Percentiles rank a stretch among this genome's conserved stretches.
Evolutionary conservation across 2,113 vertebrate genomes (phyloP).

Genomic region (Nestor notabilis): DNA sequence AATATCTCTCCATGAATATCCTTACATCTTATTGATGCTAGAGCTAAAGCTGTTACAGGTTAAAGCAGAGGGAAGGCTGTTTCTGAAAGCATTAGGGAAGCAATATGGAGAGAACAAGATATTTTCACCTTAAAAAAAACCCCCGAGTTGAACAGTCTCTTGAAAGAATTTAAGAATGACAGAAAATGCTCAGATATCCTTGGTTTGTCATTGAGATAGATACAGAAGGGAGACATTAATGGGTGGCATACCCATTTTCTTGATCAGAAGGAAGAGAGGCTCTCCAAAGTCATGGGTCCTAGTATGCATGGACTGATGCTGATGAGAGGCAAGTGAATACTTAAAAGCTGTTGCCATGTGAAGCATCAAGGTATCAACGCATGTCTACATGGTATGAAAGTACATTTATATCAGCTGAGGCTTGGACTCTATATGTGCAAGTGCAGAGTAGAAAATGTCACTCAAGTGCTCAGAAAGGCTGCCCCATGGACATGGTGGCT

Average conservation of each 20-base stretch:
- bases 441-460: background rate
- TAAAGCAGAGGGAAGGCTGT: background rate
- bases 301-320: background rate
- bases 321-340: background rate
- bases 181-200: background rate
- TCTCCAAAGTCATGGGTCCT: background rate
- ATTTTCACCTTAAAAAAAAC: background rate
- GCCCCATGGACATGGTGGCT: rapidly evolving
- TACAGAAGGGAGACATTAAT: background rate
- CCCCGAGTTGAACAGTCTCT: background rate
- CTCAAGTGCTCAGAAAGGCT: background rate
- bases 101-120: background rate
- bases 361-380: background rate
- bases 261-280: background rate
- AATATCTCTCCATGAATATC: background rate
- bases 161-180: background rate
- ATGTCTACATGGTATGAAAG: background rate
- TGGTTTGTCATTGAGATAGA: background rate
- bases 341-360: background rate
- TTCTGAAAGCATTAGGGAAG: background rate
- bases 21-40: background rate
- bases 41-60: background rate
- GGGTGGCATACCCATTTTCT: background rate
- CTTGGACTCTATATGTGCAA: background rate
- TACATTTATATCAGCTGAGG: background rate